Evolutionary conservation across 2,888 invertebrate genomes (phyloP).

Genomic region (Agrypnus murinus): DNA sequence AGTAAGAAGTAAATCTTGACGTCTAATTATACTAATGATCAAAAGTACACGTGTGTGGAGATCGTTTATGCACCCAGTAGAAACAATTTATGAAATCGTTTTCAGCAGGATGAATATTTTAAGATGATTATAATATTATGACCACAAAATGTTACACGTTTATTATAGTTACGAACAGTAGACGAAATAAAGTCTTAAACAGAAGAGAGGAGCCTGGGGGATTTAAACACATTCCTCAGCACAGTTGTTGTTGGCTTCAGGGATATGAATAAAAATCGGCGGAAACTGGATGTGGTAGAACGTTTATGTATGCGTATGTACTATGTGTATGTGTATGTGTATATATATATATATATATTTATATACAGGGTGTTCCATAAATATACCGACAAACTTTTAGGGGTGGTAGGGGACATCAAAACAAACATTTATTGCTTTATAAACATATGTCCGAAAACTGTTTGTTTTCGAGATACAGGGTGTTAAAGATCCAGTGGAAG

Average conservation of each 20-base stretch:
- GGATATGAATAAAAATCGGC: constrained; percentile 27
- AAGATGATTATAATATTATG: not conserved
- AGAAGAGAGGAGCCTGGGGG: not conserved
- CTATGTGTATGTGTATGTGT: too few relatives aligned
- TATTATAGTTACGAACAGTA: not conserved
- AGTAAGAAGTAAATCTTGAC: too few relatives aligned
- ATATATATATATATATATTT: too few relatives aligned
- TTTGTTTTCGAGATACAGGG: too few relatives aligned
- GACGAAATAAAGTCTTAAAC: constrained; percentile 37
- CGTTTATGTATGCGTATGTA: constrained; percentile 5
- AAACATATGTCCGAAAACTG: too few relatives aligned
- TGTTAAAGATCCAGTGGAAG: too few relatives aligned
- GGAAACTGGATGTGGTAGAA: constrained; percentile 10
- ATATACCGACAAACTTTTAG: too few relatives aligned
- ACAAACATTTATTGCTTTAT: too few relatives aligned
- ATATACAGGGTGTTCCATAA: too few relatives aligned
- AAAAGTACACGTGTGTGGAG: not conserved
- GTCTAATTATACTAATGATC: too few relatives aligned
- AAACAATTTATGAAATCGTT: constrained; percentile 13
- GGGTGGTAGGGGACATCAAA: too few relatives aligned
- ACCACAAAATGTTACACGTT: constrained; percentile 12
- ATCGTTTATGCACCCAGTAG: not conserved
- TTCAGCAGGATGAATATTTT: constrained; percentile 20
- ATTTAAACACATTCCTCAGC: constrained; percentile 29
- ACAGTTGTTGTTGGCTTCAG: not conserved